Conservation (phyloP, 2,797 vertebrate species). For the Peromyscus melanophrys region DNA sequence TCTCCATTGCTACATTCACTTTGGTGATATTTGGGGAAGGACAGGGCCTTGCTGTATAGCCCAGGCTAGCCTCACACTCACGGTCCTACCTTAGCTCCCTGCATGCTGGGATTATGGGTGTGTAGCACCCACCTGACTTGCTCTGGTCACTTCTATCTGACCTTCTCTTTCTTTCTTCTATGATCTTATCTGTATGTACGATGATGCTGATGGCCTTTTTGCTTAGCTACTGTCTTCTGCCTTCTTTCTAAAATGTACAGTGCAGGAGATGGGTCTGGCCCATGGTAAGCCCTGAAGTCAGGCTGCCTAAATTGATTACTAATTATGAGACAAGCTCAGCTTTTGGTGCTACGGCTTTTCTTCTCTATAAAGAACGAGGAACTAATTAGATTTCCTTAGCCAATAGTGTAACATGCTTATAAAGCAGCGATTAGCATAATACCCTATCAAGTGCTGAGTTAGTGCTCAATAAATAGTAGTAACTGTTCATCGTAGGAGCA, state of each 20-base stretch:
- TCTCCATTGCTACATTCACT: background rate
- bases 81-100: background rate
- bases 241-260: constrained; percentile 9
- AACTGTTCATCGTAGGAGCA: background rate
- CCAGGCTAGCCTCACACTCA: background rate
- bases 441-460: background rate
- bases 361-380: constrained; percentile 25
- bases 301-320: background rate
- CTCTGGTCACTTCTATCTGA: background rate
- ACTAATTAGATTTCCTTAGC: constrained; percentile 25
- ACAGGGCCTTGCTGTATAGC: background rate
- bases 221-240: background rate
- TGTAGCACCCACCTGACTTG: background rate
- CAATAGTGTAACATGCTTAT: background rate
- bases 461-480: constrained; percentile 38
- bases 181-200: background rate
- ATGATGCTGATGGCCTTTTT: background rate
- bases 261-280: background rate
- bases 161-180: background rate
- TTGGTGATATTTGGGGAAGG: background rate
- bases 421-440: background rate
- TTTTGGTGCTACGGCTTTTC: constrained; percentile 17
- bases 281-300: background rate
- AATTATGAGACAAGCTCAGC: background rate
- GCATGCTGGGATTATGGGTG: background rate